These are phyloP conservation scores for Cheiracanthium punctorium DNA, from an alignment of 2,888 invertebrate species.

Conservation along the genomic window DNA sequence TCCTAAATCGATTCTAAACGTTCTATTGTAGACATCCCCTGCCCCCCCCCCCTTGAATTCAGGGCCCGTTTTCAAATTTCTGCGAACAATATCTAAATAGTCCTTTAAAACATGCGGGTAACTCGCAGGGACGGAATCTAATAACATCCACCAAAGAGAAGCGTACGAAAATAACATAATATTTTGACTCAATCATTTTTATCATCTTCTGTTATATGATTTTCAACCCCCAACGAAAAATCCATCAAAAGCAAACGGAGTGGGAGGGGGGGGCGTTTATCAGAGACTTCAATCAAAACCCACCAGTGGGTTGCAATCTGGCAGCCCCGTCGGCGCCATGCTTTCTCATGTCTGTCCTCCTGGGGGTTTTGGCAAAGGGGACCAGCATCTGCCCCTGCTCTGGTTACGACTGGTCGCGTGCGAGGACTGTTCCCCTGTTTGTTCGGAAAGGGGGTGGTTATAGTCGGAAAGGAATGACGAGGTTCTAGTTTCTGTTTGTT, in stretches of 20 bases:
- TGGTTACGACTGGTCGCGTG: conserved; percentile 10
- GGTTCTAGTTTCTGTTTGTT: not conserved
- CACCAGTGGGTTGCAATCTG: conserved; percentile 4
- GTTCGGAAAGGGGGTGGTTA: conserved; percentile 3
- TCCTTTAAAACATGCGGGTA: conserved; percentile 2
- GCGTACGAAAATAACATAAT: not conserved
- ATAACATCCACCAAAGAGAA: not conserved
- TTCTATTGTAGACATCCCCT: too few relatives aligned
- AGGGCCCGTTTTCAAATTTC: too few relatives aligned
- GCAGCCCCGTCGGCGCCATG: not conserved
- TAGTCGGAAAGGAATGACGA: not conserved
- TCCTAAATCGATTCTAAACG: too few relatives aligned
- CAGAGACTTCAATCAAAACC: conserved; percentile 13
- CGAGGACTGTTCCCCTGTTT: not conserved
- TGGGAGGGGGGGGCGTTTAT: not conserved
- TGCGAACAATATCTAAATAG: too few relatives aligned
- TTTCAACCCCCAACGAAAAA: not conserved
- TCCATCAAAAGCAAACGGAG: not conserved
- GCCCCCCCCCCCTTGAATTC: too few relatives aligned
- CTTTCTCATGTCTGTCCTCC: not conserved
- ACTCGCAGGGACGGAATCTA: not conserved
- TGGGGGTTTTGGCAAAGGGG: not conserved
- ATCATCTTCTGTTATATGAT: conserved; percentile 4
- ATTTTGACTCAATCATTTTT: conserved; percentile 10
- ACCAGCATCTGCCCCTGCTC: conserved; percentile 1